A percentile compares a stretch with the other conserved stretches of the same genome.
These are phyloP conservation scores for Rhodinocichla rosea DNA, from an alignment of 2,113 vertebrate species.

Conservation along the genomic window DNA sequence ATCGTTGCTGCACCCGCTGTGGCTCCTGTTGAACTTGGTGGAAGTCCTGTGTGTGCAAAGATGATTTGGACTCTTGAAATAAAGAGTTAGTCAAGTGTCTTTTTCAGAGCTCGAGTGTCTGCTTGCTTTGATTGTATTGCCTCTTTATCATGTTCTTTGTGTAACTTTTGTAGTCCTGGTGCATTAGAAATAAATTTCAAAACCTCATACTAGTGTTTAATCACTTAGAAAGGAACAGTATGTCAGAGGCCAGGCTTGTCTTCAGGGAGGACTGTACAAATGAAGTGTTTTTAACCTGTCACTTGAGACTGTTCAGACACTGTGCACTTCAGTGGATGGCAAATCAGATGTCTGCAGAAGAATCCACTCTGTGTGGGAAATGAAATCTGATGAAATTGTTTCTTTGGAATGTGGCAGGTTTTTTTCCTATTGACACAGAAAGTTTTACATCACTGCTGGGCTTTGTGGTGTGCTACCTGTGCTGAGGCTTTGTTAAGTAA, in stretches of 20 bases:
- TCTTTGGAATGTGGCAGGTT: background rate
- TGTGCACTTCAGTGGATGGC: background rate
- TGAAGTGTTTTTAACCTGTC: constrained; percentile 15
- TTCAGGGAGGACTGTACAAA: constrained; percentile 9
- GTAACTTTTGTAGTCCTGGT: constrained; percentile 22
- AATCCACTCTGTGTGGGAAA: background rate
- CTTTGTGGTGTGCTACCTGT: background rate
- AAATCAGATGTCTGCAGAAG: background rate
- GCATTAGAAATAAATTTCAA: constrained; percentile 6
- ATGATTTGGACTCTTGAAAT: constrained; percentile 61
- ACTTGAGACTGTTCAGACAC: background rate
- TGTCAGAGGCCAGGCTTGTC: constrained; percentile 11
- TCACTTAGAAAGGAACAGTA: constrained; percentile 3
- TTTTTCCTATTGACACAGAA: background rate
- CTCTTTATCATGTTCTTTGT: constrained; percentile 41
- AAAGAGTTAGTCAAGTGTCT: constrained; percentile 45
- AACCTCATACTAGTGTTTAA: constrained; percentile 5
- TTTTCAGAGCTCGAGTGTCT: constrained; percentile 42
- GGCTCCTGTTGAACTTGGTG: constrained; percentile 11
- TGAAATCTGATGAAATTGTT: background rate
- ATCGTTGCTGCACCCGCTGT: background rate
- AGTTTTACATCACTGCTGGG: background rate
- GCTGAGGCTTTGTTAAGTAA: background rate
- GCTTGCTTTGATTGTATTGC: constrained; percentile 47
- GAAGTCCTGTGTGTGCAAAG: constrained; percentile 36